phyloP scores from a whole-genome alignment of 2,888 invertebrate genomes.

The Heterodera filipjevi region DNA sequence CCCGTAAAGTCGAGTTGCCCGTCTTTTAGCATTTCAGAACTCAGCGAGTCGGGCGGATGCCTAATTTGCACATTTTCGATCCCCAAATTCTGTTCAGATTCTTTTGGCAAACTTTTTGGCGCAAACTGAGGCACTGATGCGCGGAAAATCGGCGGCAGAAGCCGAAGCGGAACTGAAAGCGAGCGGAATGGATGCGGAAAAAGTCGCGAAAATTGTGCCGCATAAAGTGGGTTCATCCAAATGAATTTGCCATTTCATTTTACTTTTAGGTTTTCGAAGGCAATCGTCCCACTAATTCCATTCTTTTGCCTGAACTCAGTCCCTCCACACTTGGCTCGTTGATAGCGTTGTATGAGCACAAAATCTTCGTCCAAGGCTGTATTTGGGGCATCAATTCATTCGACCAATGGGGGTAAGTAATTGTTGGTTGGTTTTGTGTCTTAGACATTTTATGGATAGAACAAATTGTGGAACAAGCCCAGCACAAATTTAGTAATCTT shows the following conservation, averaged over 20 bases:
- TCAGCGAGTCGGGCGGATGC: no score
- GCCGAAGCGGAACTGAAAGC: slow-evolving; percentile 81
- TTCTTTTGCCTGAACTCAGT: slow-evolving; percentile 85
- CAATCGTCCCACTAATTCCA: slow-evolving; percentile 95
- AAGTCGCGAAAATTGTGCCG: slow-evolving; percentile 80
- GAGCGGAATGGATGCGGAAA: slow-evolving; percentile 77
- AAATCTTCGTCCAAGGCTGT: slow-evolving; percentile 96
- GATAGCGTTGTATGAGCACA: slow-evolving; percentile 96
- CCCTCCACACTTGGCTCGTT: slow-evolving; percentile 87
- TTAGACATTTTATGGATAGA: no score
- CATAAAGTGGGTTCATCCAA: slow-evolving; percentile 76
- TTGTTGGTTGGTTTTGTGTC: slow-evolving; percentile 8
- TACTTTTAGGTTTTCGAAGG: slow-evolving; percentile 78
- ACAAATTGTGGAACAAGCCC: no score
- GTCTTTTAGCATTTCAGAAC: not conserved
- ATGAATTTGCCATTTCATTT: slow-evolving; percentile 1
- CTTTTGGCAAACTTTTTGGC: slow-evolving; percentile 94
- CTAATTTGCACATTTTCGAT: slow-evolving; percentile 8
- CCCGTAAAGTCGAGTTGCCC: not conserved
- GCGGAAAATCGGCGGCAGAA: slow-evolving; percentile 74
- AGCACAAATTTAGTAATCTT: no score
- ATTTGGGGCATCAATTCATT: slow-evolving; percentile 99
- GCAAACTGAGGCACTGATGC: slow-evolving; percentile 97
- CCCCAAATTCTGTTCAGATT: slow-evolving; percentile 72
- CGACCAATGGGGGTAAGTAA: slow-evolving; percentile 92